Evolutionary conservation across 2,888 invertebrate species (phyloP), one percentile per base, ranked within the genome.

Genomic region (Choreutis nemorana): DNA sequence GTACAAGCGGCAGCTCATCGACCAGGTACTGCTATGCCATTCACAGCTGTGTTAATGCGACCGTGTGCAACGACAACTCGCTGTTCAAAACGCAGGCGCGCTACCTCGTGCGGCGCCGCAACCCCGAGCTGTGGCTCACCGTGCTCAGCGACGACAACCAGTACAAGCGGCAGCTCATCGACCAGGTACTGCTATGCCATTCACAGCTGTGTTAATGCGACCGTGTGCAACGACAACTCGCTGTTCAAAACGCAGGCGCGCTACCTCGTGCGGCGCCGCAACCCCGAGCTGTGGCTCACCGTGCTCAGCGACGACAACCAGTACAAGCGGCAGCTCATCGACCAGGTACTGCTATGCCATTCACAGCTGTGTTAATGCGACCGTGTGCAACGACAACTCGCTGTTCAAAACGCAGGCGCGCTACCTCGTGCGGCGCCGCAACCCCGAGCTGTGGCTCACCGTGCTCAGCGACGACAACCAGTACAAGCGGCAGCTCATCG

Each of bases 11-110:
- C 97, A 93, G 62, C 84, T 98, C 24, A 97, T 97, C 50, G 97
- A 97, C 75, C 94, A 94, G 83, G 87, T 83, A 37, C n/a, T n/a
- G n/a, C 22, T 21, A 4, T n/a, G 4, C 1, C n/a, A 8, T 10
- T n/a, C n/a, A n/a, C n/a, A n/a, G n/a, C n/a, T n/a, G n/a, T n/a
- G n/a, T n/a, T n/a, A 94, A 58, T 99, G 99, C 77, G 99, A 99
- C 81, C 85, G 93, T 99, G 2, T 99, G 99, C 82, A 99, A 99
- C 78, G 99, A 99, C 79, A 99, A 99, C 75, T 98, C 98, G 14
- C 83, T 99, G 55, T 99, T 99, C 82, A 99, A 99, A 83, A 97
- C 95, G 41, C 94, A 99, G 77, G 98, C 99, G 11, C 84, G 97
- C 30, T 99, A 99, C 77, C 82, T 99, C 48, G 99, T 99, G 20